Evolutionary conservation across 2,113 vertebrate species (phyloP), one percentile per base, ranked within the genome.

Genomic region (Columbina picui): DNA sequence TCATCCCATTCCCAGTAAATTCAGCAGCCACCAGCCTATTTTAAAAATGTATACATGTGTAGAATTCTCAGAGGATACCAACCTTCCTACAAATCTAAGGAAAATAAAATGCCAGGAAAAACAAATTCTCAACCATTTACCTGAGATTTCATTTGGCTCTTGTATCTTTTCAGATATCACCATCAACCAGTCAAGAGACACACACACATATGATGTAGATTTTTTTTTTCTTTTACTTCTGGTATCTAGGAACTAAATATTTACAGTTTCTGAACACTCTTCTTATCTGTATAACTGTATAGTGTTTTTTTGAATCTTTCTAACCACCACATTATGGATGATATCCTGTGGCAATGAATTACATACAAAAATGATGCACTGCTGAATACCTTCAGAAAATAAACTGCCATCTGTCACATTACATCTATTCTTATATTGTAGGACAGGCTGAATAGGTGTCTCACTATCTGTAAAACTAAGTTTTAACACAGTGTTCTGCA

Each of bases 101-200:
- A 78, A 93, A 87, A 78, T 67, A 81, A 78, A 89, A 59, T 82
- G 14, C 26, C 38, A 82, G 69, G 47, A 59, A 82, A 11, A 36
- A 80, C 52, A n/a, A 41, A 29, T 82, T 70, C 61, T 81, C 38
- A 87, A 87, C 41, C 70, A 75, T 59, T 59, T 85, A 70, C 26
- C 7, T 82, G 38, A 64, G 52, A 32, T 92, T 90, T 75, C 74
- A 82, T 65, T 93, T 92, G 80, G 60, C 52, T 94, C 74, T 39
- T 39, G 2, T 38, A 69, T 56, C 63, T 84, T 80, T 65, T 59
- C 52, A 87, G 65, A 61, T 45, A 47, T 8, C 38, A 52, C 17
- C 75, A 94, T 16, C 60, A 78, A 68, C 38, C 36, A 93, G 52
- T 43, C 82, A 95, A 93, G 70, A 82, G 43, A 88, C 32, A 85